A percentile compares a stretch with the other conserved stretches of the same genome.
Evolutionary conservation across 1,140 invertebrate genomes (phyloP).

Genomic region (Zaprionus africanus): DNA sequence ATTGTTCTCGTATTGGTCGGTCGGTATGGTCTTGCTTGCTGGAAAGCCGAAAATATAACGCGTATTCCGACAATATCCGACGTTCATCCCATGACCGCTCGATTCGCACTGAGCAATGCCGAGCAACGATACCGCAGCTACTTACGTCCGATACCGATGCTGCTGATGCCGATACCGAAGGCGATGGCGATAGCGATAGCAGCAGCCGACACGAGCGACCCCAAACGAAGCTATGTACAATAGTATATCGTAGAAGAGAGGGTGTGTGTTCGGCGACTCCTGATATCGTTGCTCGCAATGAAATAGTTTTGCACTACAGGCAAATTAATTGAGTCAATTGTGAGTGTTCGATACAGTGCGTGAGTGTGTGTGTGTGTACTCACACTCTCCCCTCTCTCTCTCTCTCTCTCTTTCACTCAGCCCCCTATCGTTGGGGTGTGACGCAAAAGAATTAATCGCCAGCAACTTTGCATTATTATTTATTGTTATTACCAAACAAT

Average conservation of each 20-base stretch:
- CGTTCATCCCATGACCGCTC: slow-evolving; percentile 75
- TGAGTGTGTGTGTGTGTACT: not conserved
- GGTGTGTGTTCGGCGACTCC: not conserved
- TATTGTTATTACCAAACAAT: slow-evolving; percentile 16
- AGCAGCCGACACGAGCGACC: not conserved
- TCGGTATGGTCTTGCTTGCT: not conserved
- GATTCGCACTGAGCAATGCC: slow-evolving; percentile 53
- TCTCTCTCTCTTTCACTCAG: not conserved
- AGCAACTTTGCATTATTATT: slow-evolving; percentile 2
- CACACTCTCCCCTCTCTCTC: not conserved
- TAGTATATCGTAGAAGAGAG: not conserved
- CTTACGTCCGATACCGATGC: slow-evolving; percentile 19
- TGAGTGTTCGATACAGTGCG: slow-evolving; percentile 15
- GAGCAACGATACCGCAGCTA: slow-evolving; percentile 33
- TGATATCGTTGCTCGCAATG: slow-evolving; percentile 17
- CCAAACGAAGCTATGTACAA: slow-evolving; percentile 8
- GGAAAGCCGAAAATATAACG: slow-evolving; percentile 32
- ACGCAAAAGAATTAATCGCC: not conserved
- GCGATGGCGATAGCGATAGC: slow-evolving; percentile 14
- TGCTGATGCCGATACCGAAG: slow-evolving; percentile 15
- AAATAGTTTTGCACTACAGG: slow-evolving; percentile 76
- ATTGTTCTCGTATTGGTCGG: slow-evolving; percentile 12
- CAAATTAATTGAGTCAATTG: slow-evolving; percentile 71
- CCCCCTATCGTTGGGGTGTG: not conserved
- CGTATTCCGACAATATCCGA: slow-evolving; percentile 44